Base-by-base conservation (phyloP, 2,797 vertebrate species). In the Gastrophryne carolinensis region DNA sequence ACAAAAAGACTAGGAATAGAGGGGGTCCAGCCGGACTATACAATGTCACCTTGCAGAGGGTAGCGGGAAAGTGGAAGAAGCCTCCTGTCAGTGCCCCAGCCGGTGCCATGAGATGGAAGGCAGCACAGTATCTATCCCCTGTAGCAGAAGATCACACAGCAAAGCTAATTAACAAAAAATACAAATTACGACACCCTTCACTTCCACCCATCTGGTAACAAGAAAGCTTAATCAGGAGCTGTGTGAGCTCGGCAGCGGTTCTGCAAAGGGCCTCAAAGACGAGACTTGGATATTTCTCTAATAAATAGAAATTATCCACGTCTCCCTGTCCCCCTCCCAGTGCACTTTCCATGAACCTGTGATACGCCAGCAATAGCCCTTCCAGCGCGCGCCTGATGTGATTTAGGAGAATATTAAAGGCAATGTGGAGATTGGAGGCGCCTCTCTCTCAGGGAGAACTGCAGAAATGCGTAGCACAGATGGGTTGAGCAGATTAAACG, bases 341-440 rank as follows among this genome's bases (percentile, higher is more conserved):
- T 95, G 94, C 92, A 94, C 94, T 97, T 91, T 91, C 87, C 91
- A 89, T 96, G 94, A 96, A 96, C 94, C 93, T 94, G 84, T 85
- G 89, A 88, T 89, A 88, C 82, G 87, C 89, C 87, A 88, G 84
- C 89, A 86, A 89, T 88, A 85, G 90, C 88, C 90, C 90, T 90
- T 88, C 88, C 87, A 90, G 90, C 88, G 92, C 91, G 85, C 89
- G 89, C 84, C 90, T 86, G 91, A 89, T 84, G 91, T 94, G 91
- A 94, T 95, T 95, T 92, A 92, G 67, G 74, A 71, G 90, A 85
- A 91, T 92, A 95, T 96, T 96, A 96, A 94, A 94, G 93, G 93
- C 92, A 89, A 90, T 89, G 92, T 91, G 90, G 93, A 96, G 96
- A 93, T 94, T 93, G 93, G 90, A 92, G 93, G 94, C 93, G 92